Conservation (phyloP, 2,113 vertebrate species). For the Ailuropoda melanoleuca region DNA sequence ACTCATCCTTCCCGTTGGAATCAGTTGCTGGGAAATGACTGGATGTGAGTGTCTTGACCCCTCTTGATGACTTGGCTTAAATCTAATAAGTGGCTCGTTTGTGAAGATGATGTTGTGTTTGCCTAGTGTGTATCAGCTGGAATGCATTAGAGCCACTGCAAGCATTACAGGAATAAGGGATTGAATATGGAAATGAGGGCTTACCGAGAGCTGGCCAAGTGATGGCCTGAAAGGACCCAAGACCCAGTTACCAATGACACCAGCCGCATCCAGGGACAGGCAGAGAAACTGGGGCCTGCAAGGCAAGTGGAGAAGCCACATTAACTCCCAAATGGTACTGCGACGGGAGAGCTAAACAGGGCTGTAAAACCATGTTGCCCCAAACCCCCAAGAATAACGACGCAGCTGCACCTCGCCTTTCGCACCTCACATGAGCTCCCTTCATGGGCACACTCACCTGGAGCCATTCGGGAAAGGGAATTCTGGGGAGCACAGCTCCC, state of each 20-base stretch:
- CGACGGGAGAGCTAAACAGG: background rate
- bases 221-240: background rate
- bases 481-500: background rate
- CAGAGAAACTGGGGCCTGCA: background rate
- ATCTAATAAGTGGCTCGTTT: background rate
- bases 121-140: background rate
- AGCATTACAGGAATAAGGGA: background rate
- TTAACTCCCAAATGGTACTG: background rate
- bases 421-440: background rate
- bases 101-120: constrained; percentile 1
- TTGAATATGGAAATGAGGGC: constrained; percentile 13
- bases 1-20: background rate
- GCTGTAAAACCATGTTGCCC: accelerated
- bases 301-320: background rate
- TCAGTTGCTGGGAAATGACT: constrained; percentile 1
- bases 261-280: background rate
- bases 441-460: background rate
- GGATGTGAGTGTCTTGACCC: constrained; percentile 22
- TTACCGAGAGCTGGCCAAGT: background rate
- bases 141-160: background rate
- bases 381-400: accelerated
- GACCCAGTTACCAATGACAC: background rate
- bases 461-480: no score
- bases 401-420: background rate
- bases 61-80: background rate